These are phyloP conservation scores for Halocynthia aurantium DNA, from an alignment of 23 tunicate genomes.

Conservation along the genomic window DNA sequence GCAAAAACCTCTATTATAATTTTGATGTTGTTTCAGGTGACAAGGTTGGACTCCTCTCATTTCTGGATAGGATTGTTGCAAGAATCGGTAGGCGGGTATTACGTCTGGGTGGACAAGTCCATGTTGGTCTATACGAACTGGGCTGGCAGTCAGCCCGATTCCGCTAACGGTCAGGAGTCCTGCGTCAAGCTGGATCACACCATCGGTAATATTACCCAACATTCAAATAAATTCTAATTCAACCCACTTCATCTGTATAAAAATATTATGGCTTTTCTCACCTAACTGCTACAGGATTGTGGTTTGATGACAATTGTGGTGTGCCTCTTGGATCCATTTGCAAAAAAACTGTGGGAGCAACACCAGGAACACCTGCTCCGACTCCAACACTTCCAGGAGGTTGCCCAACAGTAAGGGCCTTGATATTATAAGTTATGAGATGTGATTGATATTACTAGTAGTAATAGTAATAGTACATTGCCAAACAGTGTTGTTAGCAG, in stretches of 20 bases:
- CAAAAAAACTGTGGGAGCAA: conserved; percentile 46
- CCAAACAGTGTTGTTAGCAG: neutral
- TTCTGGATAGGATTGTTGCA: conserved; percentile 85
- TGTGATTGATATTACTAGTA: neutral
- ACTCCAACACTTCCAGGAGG: conserved; percentile 69
- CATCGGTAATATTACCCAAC: conserved; percentile 31
- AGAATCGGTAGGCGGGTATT: conserved; percentile 60
- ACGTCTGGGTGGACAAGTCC: conserved; percentile 72
- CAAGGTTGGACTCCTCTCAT: conserved; percentile 15
- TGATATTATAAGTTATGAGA: too few species aligned
- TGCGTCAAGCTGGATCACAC: conserved; percentile 51
- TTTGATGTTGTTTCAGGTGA: conserved; percentile 16
- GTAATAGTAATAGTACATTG: neutral
- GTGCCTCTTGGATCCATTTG: conserved; percentile 47
- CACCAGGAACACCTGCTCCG: conserved; percentile 50
- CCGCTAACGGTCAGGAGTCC: conserved; percentile 59
- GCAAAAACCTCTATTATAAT: neutral
- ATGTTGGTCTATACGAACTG: conserved; percentile 48
- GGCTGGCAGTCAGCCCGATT: conserved; percentile 56
- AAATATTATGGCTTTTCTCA: neutral
- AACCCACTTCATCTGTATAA: neutral
- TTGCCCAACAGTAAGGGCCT: conserved; percentile 48
- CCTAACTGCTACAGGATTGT: conserved; percentile 32
- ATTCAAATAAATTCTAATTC: neutral
- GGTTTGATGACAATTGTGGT: conserved; percentile 77